These are phyloP conservation scores for Gobio occitaniae DNA, from an alignment of 2,797 vertebrate species.

Conservation along the genomic window DNA sequence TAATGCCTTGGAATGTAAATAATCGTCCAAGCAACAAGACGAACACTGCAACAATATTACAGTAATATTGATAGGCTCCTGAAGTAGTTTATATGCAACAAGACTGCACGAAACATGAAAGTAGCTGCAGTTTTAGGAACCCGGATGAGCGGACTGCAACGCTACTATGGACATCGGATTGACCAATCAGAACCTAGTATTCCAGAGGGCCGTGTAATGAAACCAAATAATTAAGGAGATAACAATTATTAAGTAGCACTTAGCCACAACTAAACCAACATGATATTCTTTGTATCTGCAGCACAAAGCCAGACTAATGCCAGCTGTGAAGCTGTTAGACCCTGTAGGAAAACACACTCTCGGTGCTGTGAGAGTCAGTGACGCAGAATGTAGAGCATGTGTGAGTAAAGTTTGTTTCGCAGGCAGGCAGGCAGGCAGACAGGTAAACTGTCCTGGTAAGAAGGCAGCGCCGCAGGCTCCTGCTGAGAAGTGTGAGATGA, in stretches of 20 bases:
- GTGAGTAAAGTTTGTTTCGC: constrained; percentile 31
- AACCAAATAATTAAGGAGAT: background rate
- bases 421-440: constrained; percentile 58
- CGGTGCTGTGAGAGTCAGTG: constrained; percentile 27
- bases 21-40: background rate
- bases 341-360: constrained; percentile 20
- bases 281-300: constrained; percentile 22
- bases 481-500: constrained; percentile 65
- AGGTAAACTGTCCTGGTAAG: constrained; percentile 64
- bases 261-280: background rate
- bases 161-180: background rate
- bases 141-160: background rate
- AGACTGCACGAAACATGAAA: too few species aligned
- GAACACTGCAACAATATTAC: background rate
- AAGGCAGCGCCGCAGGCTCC: constrained; percentile 43
- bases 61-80: background rate
- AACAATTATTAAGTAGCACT: constrained; percentile 10
- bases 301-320: constrained; percentile 30
- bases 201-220: background rate
- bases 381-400: background rate
- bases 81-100: background rate
- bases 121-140: background rate
- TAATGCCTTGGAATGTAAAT: too few species aligned
- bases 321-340: constrained; percentile 28
- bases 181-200: background rate